Conservation (phyloP, 2,113 vertebrate genomes). For the Ceratotherium simum region DNA sequence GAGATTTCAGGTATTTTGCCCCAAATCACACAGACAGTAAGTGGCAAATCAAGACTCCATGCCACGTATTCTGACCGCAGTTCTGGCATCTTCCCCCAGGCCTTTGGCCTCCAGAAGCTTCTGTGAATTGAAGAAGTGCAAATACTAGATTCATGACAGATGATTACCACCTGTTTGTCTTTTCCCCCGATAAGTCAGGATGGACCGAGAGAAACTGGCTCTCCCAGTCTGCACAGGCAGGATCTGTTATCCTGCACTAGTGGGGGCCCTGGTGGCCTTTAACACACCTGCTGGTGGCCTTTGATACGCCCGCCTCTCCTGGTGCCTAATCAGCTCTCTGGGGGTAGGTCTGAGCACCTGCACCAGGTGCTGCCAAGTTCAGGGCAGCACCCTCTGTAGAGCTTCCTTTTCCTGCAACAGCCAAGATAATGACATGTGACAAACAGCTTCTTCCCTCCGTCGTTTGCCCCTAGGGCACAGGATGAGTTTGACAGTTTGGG, state of each 20-base stretch:
- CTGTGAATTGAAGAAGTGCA: neutral
- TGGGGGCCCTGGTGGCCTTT: neutral
- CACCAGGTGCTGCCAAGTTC: fast-evolving
- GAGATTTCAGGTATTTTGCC: neutral
- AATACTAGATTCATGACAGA: neutral
- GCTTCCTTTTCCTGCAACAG: neutral
- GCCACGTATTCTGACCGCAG: neutral
- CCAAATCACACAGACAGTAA: neutral
- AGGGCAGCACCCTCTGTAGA: fast-evolving
- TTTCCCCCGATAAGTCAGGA: neutral
- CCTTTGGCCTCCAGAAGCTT: neutral
- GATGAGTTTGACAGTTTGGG: neutral
- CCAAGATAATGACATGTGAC: neutral
- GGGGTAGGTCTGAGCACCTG: neutral
- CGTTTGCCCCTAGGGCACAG: neutral
- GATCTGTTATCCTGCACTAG: fast-evolving
- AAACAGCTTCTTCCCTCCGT: neutral
- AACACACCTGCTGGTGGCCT: neutral
- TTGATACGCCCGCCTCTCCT: too few species aligned
- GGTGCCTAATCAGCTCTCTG: fast-evolving
- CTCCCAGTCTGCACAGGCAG: neutral
- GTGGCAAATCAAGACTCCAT: neutral
- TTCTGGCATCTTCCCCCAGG: neutral
- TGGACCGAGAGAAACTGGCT: neutral
- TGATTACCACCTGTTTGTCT: too few species aligned